Base-by-base conservation (phyloP, 2,888 invertebrate genomes). In the Apeira syringaria region DNA sequence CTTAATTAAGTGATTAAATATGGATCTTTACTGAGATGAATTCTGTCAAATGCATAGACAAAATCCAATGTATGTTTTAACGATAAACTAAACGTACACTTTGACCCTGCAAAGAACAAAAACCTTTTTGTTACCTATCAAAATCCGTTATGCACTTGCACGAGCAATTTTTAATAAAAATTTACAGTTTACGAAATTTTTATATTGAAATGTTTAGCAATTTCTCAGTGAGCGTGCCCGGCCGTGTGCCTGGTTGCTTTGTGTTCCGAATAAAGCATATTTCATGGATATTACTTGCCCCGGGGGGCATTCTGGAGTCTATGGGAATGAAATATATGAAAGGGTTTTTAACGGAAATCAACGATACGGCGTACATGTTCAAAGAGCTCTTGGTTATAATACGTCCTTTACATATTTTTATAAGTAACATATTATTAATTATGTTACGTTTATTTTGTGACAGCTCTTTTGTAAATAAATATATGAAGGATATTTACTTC, bases 191-290 rank as follows among this genome's bases (percentile, higher is more conserved):
- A 59, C 56, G 59, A 7, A 7, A 18, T 56, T 48, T 52, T 51
- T 59, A 55, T 74, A 82, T 80, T 75, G 75, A 73, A 81, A 80
- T 79, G 74, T 76, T 76, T 68, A 59, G 15, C 59, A 68, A 78
- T 75, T 65, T 68, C 64, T 53, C 61, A 46, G 47, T 56, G 59
- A 64, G 62, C 59, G 56, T 41, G 50, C 43, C 47, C 53, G 2
- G 29, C 48, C 31, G 53, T 52, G 57, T 22, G 57, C 65, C 55
- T 54, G 67, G 68, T 68, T 73, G 68, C 73, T 74, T 75, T 77
- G 71, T 75, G 64, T 61, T 61, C 62, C 64, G 62, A 64, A 67
- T 66, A 65, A 69, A 69, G 68, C 68, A 74, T 74, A 75, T 73
- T 75, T 74, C 66, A 71, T 58, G 59, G 60, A 69, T 71, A 70